Base-by-base conservation (phyloP, 2,113 vertebrate species). In the Phycodurus eques region DNA sequence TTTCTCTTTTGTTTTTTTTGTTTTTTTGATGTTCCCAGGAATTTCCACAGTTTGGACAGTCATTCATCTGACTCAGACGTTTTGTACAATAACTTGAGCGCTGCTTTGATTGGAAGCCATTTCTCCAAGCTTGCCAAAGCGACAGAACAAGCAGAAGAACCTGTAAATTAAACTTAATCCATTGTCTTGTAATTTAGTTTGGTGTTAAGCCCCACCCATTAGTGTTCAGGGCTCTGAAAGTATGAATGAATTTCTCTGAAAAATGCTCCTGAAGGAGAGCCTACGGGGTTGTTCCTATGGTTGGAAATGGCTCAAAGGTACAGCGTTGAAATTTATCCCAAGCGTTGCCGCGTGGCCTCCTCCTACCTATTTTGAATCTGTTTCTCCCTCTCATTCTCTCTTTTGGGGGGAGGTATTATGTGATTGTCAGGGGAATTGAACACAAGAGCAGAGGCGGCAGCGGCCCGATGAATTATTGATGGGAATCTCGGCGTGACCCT, bases 381-480 rank as follows among this genome's bases (percentile, higher is more conserved):
- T 82, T 72, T 77, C 77, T 80, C 56, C 27, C 66, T 53, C 76
- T 57, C 72, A 51, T 65, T 75, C 31, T 75, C 64, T 67, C 66
- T 82, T 82, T 77, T 70, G 74, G 87, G 85, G 88, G 89, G 85
- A 83, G 90, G 92, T 91, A 93, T 94, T 93, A 92, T 92, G 91
- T 93, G 88, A 90, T 92, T 82, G 70, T 80, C 89, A 60, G 80
- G 91, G 91, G 87, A 87, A 90, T 88, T 89, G 88, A 78, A 92
- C 90, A 91, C 89, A 91, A 68, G 89, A 92, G 90, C 85, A 89
- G 84, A 91, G 92, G 91, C 92, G 89, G 90, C 91, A 91, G 90
- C 88, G 86, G 83, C 85, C 67, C 81, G 75, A 89, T 90, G 88
- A 92, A 92, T 89, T 93, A 94, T 93, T 82, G 91, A 94, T 93